Evolutionary conservation across 2,113 vertebrate genomes (phyloP).

Genomic region (Erpornis zantholeuca): DNA sequence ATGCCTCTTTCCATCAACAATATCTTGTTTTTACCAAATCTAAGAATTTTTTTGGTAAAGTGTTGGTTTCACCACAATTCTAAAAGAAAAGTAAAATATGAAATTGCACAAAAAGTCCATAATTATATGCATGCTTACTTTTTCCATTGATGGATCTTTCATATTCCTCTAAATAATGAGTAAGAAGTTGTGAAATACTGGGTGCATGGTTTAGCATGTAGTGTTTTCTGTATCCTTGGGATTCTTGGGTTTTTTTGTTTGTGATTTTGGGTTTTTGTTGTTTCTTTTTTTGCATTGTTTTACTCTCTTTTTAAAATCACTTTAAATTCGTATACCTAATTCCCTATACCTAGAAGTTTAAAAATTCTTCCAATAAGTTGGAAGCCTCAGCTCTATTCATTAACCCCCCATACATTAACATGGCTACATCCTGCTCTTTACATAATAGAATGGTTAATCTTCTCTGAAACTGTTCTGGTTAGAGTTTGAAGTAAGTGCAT

Average conservation of each 20-base stretch:
- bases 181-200: not conserved
- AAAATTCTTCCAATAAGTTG: not conserved
- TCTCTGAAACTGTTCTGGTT: not conserved
- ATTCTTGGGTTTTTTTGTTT: not conserved
- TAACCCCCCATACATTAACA: not conserved
- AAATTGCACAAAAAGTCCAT: not conserved
- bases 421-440: not conserved
- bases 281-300: not conserved
- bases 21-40: not conserved
- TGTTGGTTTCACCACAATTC: not conserved
- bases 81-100: not conserved
- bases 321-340: not conserved
- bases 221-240: not conserved
- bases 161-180: not conserved
- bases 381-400: not conserved
- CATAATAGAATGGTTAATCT: not conserved
- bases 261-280: not conserved
- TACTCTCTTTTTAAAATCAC: not conserved
- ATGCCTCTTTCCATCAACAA: not conserved
- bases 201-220: accelerated
- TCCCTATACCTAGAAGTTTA: not conserved
- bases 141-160: not conserved
- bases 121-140: not conserved
- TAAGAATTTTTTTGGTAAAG: not conserved
- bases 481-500: not conserved